Base-by-base conservation (phyloP, 2,797 vertebrate species). In the Premnoplex brunnescens region DNA sequence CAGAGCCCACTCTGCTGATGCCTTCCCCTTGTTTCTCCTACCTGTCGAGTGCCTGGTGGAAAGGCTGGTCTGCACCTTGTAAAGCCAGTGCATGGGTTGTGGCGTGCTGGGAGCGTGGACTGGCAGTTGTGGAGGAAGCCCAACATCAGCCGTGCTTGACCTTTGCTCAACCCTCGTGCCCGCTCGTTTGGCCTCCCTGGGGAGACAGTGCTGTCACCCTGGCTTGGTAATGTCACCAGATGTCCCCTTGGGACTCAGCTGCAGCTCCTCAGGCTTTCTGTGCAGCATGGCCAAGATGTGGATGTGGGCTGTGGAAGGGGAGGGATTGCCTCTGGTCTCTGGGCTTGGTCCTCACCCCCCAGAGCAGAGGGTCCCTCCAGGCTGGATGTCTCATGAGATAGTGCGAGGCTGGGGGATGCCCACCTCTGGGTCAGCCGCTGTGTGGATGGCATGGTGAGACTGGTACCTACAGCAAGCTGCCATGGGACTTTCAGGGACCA, bases 61-160 rank as follows among this genome's bases (percentile, higher is more conserved):
- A 62, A 24, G 17, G 17, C 14, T 22, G 12, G 0, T 37, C 18
- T 54, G 26, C 4, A 2, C 59, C 54, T 46, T 0, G 14, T 8
- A 3, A 15, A 34, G 55, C 1, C 19, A 8, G n/a, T 0, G 0
- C 3, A n/a, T 0, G 3, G 27, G 48, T 37, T 71, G 72, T 1
- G 26, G 58, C 1, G 46, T 59, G 58, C 58, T 1, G 28, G 46
- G 6, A 22, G 39, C 20, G 0, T 0, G n/a, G 76, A 9, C 66
- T 18, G 6, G 27, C 10, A 6, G 4, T 23, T 10, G 52, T 3
- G 26, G 22, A 64, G 52, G n/a, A 32, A 79, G 59, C 58, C 43
- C 1, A 9, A 43, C 51, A 49, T 78, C 48, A 6, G 74, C 46
- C 0, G 0, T 12, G 37, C 1, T 0, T 2, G 11, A 37, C n/a